These are phyloP conservation scores for Drosophila limbata DNA, from an alignment of 2,888 invertebrate species.

Conservation along the genomic window DNA sequence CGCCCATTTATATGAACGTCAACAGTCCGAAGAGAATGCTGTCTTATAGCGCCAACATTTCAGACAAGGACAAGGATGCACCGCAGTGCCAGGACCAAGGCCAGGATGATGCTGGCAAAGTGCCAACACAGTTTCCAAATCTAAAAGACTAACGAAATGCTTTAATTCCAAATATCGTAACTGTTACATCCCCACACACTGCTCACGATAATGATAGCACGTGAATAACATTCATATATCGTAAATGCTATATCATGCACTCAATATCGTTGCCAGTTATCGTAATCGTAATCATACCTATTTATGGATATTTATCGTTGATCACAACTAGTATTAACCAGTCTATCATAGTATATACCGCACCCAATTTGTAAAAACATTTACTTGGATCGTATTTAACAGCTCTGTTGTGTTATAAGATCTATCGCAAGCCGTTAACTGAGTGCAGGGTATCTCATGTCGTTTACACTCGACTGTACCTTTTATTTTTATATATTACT, in stretches of 20 bases:
- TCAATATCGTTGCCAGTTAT: conserved; percentile 18
- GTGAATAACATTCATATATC: neutral
- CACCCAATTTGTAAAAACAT: conserved; percentile 4
- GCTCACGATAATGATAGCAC: neutral
- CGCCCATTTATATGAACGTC: conserved; percentile 78
- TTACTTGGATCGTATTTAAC: neutral
- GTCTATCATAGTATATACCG: neutral
- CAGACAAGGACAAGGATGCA: conserved; percentile 75
- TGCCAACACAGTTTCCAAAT: conserved; percentile 65
- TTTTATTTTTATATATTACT: conserved; percentile 4
- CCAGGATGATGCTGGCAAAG: conserved; percentile 51
- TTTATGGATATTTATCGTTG: conserved; percentile 61
- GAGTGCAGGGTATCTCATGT: conserved; percentile 9
- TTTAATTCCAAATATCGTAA: conserved; percentile 75
- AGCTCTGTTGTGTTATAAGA: neutral
- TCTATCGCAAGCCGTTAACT: neutral
- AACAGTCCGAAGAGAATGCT: conserved; percentile 79
- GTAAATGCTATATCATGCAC: conserved; percentile 11
- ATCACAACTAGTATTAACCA: conserved; percentile 63
- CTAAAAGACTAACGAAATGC: conserved; percentile 83
- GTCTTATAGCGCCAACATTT: conserved; percentile 79
- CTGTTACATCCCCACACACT: conserved; percentile 31
- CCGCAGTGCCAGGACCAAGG: conserved; percentile 9
- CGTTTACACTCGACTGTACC: conserved; percentile 19
- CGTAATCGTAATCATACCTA: conserved; percentile 32